Base-by-base conservation (phyloP, 35 echinoderm and acorn worm genomes). In the Amphiura filiformis region DNA sequence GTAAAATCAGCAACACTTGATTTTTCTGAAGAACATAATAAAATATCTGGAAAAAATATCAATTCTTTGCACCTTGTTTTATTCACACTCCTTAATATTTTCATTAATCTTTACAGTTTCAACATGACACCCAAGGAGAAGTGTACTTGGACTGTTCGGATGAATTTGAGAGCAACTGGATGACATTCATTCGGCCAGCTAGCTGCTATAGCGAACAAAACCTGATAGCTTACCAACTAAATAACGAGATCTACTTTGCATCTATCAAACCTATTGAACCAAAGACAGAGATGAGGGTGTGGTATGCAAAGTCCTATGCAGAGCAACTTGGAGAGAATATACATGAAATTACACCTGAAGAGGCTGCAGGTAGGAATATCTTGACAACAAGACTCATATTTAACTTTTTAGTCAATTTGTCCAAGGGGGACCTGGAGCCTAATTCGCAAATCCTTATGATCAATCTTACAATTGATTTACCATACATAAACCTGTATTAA, bases 91-190 rank as follows among this genome's bases (percentile, higher is more conserved):
- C n/a, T n/a, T n/a, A n/a, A n/a, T n/a, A n/a, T n/a, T n/a, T n/a
- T n/a, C n/a, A n/a, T n/a, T n/a, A n/a, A n/a, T n/a, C n/a, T 75
- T 86, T 20, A 33, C 82, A 34, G 57, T 81, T 76, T 41, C 78
- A 42, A 20, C 42, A 36, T 80, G 38, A 1, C 93, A 91, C 84
- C 90, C 37, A 84, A 93, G 36, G 77, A 26, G 89, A 76, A 33
- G 70, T 87, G 5, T 94, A 89, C 56, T 57, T 98, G 11, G 95
- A 98, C 90, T 91, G 89, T 40, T 49, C 86, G 4, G 95, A 98
- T 79, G 95, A 98, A 56, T 86, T 82, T 32, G 92, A 93, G 12
- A 92, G 92, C 31, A 98, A 98, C 83, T 98, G 95, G 95, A 98
- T 98, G 95, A 87, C 89, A 12, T 98, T 98, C 39, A 89, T 98